A percentile compares a stretch with the other conserved stretches of the same genome.
Evolutionary conservation across 2,888 invertebrate genomes (phyloP).

Genomic region (Trichacis sp.): DNA sequence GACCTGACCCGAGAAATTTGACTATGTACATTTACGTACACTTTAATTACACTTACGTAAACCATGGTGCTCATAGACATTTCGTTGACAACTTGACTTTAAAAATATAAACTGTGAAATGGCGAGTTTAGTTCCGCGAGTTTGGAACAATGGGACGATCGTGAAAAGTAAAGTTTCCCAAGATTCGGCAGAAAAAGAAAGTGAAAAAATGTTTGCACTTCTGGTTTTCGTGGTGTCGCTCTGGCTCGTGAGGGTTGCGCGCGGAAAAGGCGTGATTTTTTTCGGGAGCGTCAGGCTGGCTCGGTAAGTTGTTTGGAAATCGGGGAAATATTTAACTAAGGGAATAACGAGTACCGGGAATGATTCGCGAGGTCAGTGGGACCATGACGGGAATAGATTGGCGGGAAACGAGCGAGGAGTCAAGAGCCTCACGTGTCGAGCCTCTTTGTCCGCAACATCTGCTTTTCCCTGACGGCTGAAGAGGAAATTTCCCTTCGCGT

Average conservation of each 20-base stretch:
- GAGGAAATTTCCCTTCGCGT: no score
- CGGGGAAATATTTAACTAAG: no score
- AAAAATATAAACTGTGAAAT: no score
- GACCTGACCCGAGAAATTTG: no score
- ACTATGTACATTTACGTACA: no score
- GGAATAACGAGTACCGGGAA: slow-evolving; percentile 14
- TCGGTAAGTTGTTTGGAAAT: no score
- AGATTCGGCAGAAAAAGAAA: neutral
- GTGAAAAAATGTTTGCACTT: slow-evolving; percentile 36
- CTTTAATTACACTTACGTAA: no score
- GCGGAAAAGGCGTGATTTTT: slow-evolving; percentile 36
- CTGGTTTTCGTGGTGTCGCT: slow-evolving; percentile 46
- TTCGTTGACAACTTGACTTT: no score
- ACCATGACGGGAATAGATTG: slow-evolving; percentile 42
- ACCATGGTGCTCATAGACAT: no score
- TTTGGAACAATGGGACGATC: neutral
- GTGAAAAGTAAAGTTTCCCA: neutral
- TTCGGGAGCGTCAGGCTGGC: slow-evolving; percentile 8
- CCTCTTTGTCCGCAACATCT: slow-evolving; percentile 31
- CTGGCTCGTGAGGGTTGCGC: slow-evolving; percentile 43
- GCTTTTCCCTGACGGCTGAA: no score
- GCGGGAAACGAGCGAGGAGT: slow-evolving; percentile 20
- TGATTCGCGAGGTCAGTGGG: slow-evolving; percentile 44
- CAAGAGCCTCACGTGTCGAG: slow-evolving; percentile 41
- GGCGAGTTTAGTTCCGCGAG: neutral